Conservation (phyloP, 2,888 invertebrate genomes). For the Stictocephala bisonia region DNA sequence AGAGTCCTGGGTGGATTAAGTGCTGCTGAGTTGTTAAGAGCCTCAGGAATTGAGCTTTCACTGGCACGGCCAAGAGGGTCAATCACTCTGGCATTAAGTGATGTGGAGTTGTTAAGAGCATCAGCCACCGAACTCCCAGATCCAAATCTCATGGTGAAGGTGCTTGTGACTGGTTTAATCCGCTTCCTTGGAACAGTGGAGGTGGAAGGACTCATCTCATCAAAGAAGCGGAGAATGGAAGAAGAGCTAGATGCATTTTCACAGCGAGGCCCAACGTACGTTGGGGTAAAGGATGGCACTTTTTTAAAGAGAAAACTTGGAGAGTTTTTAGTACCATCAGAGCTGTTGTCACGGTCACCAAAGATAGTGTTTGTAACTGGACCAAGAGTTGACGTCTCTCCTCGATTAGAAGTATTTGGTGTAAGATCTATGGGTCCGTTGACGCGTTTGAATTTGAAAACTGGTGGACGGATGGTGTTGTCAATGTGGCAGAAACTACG, state of each 20-base stretch:
- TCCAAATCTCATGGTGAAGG: too few species aligned
- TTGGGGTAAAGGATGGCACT: background rate
- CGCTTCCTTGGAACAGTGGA: too few species aligned
- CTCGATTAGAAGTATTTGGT: background rate
- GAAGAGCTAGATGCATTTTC: background rate
- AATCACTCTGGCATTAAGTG: too few species aligned
- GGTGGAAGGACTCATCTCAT: constrained; percentile 12
- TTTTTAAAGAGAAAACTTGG: background rate
- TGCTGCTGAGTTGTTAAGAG: too few species aligned
- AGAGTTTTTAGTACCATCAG: background rate
- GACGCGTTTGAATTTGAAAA: background rate
- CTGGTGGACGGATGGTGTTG: background rate
- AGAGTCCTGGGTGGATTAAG: too few species aligned
- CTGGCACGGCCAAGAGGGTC: too few species aligned
- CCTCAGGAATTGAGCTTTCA: too few species aligned
- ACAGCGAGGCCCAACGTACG: background rate
- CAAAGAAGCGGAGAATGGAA: constrained; percentile 12
- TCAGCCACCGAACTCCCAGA: too few species aligned
- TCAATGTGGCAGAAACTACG: constrained; percentile 8
- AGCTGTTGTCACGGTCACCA: background rate
- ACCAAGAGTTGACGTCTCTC: background rate
- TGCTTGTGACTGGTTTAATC: too few species aligned
- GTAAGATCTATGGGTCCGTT: background rate
- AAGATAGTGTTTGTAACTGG: background rate
- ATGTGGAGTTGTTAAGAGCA: too few species aligned